phyloP scores from a whole-genome alignment of 2,113 vertebrate species.

The Poicephalus meyeri region DNA sequence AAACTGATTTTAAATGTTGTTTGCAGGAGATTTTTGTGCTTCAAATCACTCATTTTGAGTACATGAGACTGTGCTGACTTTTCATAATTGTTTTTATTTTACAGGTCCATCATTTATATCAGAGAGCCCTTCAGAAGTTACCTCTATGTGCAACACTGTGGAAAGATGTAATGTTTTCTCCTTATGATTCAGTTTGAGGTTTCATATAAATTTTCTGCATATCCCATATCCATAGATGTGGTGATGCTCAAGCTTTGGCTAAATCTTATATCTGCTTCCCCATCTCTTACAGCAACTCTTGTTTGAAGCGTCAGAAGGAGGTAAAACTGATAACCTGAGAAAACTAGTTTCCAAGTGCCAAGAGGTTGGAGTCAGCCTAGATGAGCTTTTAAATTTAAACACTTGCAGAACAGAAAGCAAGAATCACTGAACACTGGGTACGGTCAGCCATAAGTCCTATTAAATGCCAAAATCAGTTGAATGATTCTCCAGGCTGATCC shows the following conservation, averaged over 20 bases:
- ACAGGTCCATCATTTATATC: slow-evolving; percentile 91
- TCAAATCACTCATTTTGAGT: not conserved
- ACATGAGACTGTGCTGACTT: not conserved
- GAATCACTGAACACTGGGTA: slow-evolving; percentile 82
- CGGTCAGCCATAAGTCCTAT: slow-evolving; percentile 78
- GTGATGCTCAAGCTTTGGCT: slow-evolving; percentile 77
- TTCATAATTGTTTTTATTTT: slow-evolving; percentile 71
- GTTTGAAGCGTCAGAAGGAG: slow-evolving; percentile 93
- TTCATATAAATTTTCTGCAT: slow-evolving; percentile 80
- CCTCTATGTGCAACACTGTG: slow-evolving; percentile 94
- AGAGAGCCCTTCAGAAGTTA: slow-evolving; percentile 91
- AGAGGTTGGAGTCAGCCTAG: slow-evolving; percentile 96
- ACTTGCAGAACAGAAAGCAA: slow-evolving; percentile 85
- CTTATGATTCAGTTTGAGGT: slow-evolving; percentile 81
- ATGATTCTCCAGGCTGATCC: slow-evolving; percentile 82
- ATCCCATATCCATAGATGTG: slow-evolving; percentile 85
- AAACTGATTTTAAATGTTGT: not conserved
- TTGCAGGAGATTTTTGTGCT: not conserved
- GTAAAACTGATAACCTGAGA: slow-evolving; percentile 92
- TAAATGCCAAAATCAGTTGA: slow-evolving; percentile 85
- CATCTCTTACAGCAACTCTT: slow-evolving; percentile 91
- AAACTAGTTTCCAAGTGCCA: slow-evolving; percentile 92
- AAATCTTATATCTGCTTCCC: slow-evolving; percentile 84
- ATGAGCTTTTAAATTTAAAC: slow-evolving; percentile 92
- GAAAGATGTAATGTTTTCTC: slow-evolving; percentile 97